A percentile compares a stretch with the other conserved stretches of the same genome.
Evolutionary conservation across 2,113 vertebrate genomes (phyloP).

Genomic region (Mesembrinibis cayennensis): DNA sequence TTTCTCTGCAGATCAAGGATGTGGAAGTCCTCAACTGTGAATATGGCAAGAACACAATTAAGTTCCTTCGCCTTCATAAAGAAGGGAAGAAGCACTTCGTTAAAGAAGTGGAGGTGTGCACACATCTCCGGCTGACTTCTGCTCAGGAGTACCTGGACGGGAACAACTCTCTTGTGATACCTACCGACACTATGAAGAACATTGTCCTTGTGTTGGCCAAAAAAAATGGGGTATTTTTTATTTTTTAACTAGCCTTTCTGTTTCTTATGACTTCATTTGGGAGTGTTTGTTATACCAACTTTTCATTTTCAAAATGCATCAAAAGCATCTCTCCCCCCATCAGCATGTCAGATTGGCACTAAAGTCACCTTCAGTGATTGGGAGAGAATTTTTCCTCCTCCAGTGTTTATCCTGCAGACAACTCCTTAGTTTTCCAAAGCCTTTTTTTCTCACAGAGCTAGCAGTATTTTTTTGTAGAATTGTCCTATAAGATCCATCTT

Average conservation of each 20-base stretch:
- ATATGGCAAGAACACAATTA: conserved; percentile 92
- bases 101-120: conserved; percentile 85
- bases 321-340: background rate
- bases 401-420: background rate
- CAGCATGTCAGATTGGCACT: background rate
- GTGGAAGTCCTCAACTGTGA: conserved; percentile 89
- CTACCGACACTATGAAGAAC: conserved; percentile 97
- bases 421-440: background rate
- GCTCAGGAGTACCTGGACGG: conserved; percentile 86
- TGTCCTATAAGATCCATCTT: background rate
- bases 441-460: background rate
- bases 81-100: conserved; percentile 82
- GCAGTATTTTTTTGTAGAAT: background rate
- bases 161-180: conserved; percentile 91
- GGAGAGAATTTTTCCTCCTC: background rate
- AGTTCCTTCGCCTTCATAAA: conserved; percentile 82
- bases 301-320: background rate
- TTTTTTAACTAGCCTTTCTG: background rate
- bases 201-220: conserved; percentile 90
- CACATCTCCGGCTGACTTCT: conserved; percentile 85
- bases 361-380: background rate
- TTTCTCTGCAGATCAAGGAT: conserved; percentile 73
- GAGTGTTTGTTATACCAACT: background rate
- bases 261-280: background rate
- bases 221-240: conserved; percentile 83